phyloP scores from a whole-genome alignment of 2,888 invertebrate species.

The Eupithecia vulgata region DNA sequence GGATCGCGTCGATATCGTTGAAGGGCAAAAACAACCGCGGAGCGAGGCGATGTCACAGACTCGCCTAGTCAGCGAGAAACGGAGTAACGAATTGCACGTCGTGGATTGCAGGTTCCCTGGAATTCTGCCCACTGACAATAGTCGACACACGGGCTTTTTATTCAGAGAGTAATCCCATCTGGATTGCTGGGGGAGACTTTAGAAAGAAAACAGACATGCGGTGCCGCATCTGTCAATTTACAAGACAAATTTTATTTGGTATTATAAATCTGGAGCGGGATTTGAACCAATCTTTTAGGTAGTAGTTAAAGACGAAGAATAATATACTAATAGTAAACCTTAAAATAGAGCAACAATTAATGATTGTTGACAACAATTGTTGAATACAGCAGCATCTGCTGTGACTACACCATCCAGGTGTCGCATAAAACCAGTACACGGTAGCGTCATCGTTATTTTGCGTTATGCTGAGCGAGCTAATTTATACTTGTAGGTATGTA shows the following conservation, averaged over 20 bases:
- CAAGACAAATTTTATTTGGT: neutral
- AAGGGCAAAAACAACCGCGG: constrained; percentile 62
- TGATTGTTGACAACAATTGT: neutral
- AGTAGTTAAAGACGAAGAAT: no score
- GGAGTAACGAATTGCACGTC: constrained; percentile 80
- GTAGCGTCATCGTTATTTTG: no score
- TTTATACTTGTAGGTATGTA: no score
- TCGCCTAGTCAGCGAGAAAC: constrained; percentile 78
- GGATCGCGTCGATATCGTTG: constrained; percentile 60
- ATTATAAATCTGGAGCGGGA: neutral
- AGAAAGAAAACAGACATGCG: neutral
- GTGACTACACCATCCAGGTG: no score
- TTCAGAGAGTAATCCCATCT: constrained; percentile 9
- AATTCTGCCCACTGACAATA: constrained; percentile 75
- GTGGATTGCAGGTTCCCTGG: constrained; percentile 79
- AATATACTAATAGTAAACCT: no score
- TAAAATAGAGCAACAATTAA: neutral
- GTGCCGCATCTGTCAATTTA: neutral
- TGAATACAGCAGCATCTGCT: neutral
- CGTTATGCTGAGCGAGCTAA: no score
- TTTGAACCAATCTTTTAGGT: neutral
- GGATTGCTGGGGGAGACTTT: neutral
- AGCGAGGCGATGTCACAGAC: constrained; percentile 71
- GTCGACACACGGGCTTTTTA: constrained; percentile 49
- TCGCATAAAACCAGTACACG: no score